These are phyloP conservation scores for Druceiella hillmani DNA, from an alignment of 2,888 invertebrate species.

Conservation along the genomic window DNA sequence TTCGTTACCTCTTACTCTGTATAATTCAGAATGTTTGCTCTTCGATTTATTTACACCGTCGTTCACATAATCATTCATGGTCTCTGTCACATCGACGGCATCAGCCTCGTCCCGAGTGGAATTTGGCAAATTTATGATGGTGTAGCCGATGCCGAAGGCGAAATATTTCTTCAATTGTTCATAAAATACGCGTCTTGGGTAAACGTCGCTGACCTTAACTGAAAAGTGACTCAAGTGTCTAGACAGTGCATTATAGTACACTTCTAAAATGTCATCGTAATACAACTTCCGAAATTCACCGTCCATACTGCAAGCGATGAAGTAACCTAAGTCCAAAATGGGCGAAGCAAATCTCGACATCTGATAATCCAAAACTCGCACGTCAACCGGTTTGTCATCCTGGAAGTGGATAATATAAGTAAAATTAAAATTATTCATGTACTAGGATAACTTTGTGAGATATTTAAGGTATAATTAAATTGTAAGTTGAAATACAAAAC, in stretches of 20 bases:
- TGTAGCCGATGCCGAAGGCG: neutral
- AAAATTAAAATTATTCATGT: no score
- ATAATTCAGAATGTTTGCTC: no score
- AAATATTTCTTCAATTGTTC: neutral
- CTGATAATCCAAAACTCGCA: slow-evolving; percentile 16
- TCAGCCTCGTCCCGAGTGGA: no score
- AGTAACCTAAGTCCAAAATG: slow-evolving; percentile 11
- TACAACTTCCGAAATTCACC: slow-evolving; percentile 16
- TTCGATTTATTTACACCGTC: no score
- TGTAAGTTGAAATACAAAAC: no score
- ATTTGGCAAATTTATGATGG: no score
- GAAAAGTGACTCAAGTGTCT: neutral
- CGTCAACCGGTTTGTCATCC: slow-evolving; percentile 11
- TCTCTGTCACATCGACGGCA: no score
- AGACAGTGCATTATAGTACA: slow-evolving; percentile 10
- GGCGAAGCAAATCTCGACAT: slow-evolving; percentile 12
- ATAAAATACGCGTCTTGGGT: slow-evolving; percentile 1
- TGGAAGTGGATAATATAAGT: slow-evolving; percentile 8
- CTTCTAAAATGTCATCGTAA: slow-evolving; percentile 12
- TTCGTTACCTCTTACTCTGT: no score
- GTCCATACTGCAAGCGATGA: slow-evolving; percentile 17
- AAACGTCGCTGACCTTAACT: neutral
- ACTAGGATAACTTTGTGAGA: no score
- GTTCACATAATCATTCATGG: no score
- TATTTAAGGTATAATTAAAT: no score